phyloP scores from a whole-genome alignment of 1,140 invertebrate genomes.

The Drosophila lowei region DNA sequence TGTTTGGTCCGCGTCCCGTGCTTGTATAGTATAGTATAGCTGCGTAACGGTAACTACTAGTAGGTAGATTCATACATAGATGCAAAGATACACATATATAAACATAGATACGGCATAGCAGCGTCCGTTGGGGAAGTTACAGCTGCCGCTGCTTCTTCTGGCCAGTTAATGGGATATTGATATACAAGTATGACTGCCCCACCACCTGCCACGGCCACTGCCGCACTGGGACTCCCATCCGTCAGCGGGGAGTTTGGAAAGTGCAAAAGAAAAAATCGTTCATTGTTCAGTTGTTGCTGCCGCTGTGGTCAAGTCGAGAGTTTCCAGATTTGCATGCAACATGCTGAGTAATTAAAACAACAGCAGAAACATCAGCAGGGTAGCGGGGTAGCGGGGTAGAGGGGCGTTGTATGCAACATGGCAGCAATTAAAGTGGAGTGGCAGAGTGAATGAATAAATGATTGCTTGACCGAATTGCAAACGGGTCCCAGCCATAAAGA shows the following conservation, averaged over 20 bases:
- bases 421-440: slow-evolving; percentile 30
- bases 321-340: slow-evolving; percentile 66
- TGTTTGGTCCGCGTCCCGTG: slow-evolving; percentile 18
- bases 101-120: background rate
- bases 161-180: slow-evolving; percentile 61
- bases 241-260: slow-evolving; percentile 34
- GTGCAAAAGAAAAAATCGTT: slow-evolving; percentile 50
- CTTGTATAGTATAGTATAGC: slow-evolving; percentile 42
- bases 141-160: background rate
- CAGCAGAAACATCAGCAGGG: slow-evolving; percentile 3
- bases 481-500: slow-evolving; percentile 25
- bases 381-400: background rate
- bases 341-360: slow-evolving; percentile 73
- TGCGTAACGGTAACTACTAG: slow-evolving; percentile 77
- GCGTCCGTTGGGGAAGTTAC: background rate
- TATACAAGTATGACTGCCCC: slow-evolving; percentile 36
- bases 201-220: slow-evolving; percentile 18
- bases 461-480: slow-evolving; percentile 55
- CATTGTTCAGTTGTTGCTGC: slow-evolving; percentile 23
- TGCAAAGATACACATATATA: slow-evolving; percentile 17
- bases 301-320: slow-evolving; percentile 29
- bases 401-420: slow-evolving; percentile 7
- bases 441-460: slow-evolving; percentile 40
- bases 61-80: slow-evolving; percentile 42
- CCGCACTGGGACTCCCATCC: slow-evolving; percentile 20